phyloP scores from a whole-genome alignment of 1,140 invertebrate genomes.

The Pseudoatta argentina region DNA sequence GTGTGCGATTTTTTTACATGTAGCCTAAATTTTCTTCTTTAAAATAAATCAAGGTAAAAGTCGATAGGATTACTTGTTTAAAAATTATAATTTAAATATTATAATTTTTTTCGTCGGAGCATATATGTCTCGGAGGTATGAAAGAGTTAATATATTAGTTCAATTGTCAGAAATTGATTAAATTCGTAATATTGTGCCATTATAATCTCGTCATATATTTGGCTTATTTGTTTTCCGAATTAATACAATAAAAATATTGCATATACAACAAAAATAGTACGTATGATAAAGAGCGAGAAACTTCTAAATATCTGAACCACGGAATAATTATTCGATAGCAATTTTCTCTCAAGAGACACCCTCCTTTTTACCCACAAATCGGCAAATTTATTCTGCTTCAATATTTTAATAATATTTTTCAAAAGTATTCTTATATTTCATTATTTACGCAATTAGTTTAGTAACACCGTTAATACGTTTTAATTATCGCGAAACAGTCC shows the following conservation, averaged over 20 bases:
- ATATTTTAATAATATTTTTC: background rate
- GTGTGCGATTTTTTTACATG: too few relatives aligned
- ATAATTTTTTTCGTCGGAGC: too few relatives aligned
- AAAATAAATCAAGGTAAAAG: too few relatives aligned
- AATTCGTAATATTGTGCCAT: background rate
- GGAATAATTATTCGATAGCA: background rate
- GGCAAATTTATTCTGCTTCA: conserved; percentile 28
- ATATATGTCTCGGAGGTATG: too few relatives aligned
- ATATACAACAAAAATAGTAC: background rate
- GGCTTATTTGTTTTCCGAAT: background rate
- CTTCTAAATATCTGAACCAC: background rate
- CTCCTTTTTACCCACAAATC: conserved; percentile 25
- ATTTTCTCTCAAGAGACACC: conserved; percentile 9
- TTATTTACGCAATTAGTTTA: background rate
- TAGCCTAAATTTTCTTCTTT: too few relatives aligned
- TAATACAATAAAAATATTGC: background rate
- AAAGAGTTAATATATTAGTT: background rate
- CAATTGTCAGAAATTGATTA: background rate
- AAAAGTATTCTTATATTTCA: conserved; percentile 2
- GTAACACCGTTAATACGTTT: background rate
- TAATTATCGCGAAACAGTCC: conserved; percentile 7
- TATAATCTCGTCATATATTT: background rate
- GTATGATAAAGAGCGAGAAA: conserved; percentile 6
- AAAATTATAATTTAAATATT: too few relatives aligned
- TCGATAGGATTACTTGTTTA: too few relatives aligned